phyloP scores from a whole-genome alignment of 2,113 vertebrate species.

The Bagarius yarrelli region DNA sequence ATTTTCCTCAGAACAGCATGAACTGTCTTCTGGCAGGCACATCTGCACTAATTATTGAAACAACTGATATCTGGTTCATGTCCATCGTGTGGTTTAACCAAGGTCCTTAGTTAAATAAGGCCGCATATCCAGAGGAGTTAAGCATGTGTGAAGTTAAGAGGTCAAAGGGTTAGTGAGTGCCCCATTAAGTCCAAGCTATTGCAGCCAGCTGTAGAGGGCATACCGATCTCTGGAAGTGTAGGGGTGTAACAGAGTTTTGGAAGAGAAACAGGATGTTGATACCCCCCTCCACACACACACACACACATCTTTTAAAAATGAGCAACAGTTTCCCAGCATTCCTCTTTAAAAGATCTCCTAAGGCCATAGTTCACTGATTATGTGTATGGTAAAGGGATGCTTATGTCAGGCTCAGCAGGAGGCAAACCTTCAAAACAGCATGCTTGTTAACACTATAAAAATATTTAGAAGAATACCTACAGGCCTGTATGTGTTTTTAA shows the following conservation, averaged over 20 bases:
- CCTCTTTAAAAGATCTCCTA: slow-evolving; percentile 43
- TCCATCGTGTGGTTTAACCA: not conserved
- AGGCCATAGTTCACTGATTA: slow-evolving; percentile 30
- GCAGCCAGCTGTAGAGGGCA: slow-evolving; percentile 29
- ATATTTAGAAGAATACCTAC: not conserved
- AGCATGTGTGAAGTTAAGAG: slow-evolving; percentile 25
- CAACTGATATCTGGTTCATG: not conserved
- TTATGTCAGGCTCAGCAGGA: slow-evolving; percentile 21
- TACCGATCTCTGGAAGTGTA: slow-evolving; percentile 19
- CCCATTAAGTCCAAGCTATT: slow-evolving; percentile 27
- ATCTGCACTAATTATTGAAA: not conserved
- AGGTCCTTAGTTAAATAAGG: not conserved
- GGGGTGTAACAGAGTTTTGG: slow-evolving; percentile 11
- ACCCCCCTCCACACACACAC: not conserved
- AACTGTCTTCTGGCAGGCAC: not conserved
- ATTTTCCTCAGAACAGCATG: not conserved
- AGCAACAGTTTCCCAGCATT: slow-evolving; percentile 50
- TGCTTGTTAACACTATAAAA: slow-evolving; percentile 22
- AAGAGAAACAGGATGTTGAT: slow-evolving; percentile 50
- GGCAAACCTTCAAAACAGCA: slow-evolving; percentile 26
- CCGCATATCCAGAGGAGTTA: not conserved
- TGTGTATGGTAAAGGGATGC: slow-evolving; percentile 4
- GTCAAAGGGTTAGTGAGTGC: slow-evolving; percentile 18
- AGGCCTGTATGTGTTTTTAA: not conserved
- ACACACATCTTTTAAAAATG: slow-evolving; percentile 18